These are phyloP conservation scores for Prolemur simus DNA, from an alignment of 2,113 vertebrate species.

Conservation along the genomic window DNA sequence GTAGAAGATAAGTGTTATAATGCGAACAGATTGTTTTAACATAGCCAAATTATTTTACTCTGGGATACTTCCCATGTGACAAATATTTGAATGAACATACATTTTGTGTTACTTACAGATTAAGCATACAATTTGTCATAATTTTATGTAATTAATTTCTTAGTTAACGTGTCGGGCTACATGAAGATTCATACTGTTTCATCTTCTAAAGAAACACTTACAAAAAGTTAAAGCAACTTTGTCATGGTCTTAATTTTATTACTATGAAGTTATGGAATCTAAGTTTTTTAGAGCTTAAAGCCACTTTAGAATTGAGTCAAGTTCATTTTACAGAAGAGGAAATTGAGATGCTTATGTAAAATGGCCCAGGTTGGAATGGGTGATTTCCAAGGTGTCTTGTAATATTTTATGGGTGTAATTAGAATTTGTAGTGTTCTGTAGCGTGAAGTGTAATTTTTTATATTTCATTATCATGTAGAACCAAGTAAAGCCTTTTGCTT, in stretches of 20 bases:
- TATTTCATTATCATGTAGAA: conserved; percentile 31
- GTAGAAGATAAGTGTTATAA: not conserved
- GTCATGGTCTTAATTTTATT: conserved; percentile 1
- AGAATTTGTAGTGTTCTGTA: not conserved
- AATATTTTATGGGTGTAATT: not conserved
- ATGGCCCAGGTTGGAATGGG: not conserved
- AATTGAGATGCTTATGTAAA: conserved; percentile 27
- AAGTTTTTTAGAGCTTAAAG: not conserved
- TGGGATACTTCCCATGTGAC: not conserved
- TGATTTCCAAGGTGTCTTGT: conserved; percentile 8
- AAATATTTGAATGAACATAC: not conserved
- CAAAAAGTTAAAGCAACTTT: not conserved
- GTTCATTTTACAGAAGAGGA: conserved; percentile 34
- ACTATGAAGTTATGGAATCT: not conserved
- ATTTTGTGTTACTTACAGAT: conserved; percentile 41
- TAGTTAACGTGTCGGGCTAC: conserved; percentile 22
- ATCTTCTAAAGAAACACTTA: conserved; percentile 13
- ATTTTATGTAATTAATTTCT: not conserved
- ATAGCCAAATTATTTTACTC: not conserved
- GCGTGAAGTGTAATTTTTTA: not conserved
- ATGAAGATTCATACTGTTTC: not conserved
- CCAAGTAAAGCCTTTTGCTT: not conserved
- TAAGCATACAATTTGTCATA: not conserved
- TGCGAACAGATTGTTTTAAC: not conserved
- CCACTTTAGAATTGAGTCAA: conserved; percentile 1